Base-by-base conservation (phyloP, 2,888 invertebrate genomes). In the Apamea sordens region DNA sequence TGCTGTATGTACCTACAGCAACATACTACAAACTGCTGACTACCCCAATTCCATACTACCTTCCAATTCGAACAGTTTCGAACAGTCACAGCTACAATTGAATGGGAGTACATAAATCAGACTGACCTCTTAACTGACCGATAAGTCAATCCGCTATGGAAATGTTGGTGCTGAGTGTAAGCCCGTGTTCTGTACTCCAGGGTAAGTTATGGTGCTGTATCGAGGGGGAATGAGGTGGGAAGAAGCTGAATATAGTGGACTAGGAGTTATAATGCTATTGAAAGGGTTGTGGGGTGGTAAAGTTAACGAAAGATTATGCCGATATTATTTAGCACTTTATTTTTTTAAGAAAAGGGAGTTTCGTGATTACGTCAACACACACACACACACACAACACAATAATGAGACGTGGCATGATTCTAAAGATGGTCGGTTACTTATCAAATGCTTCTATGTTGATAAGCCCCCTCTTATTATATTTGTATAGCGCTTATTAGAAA, bases 111-210 rank as follows among this genome's bases (percentile, higher is more conserved):
- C 59, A 92, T 93, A 93, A 93, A 93, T 93, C 93, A 91, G 68
- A 21, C 74, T 86, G 88, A 89, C 90, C 91, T 91, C 88, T 91
- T 89, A 88, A 86, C 88, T 85, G 80, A 86, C 81, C 90, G 90
- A 91, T 93, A 93, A 93, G 89, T 93, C 93, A 93, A 90, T 88
- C 84, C 85, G 56, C 84, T 88, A 87, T 88, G 91, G 91, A 90
- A 91, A 92, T 90, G 77, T 83, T 80, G 71, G 82, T 71, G 82
- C 83, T 88, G 90, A 92, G 92, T 92, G 92, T 89, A 86, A 89
- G 90, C 78, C 80, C 86, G 76, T 92, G 92, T 92, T 82, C 84
- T 73, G 76, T 36, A 64, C 77, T 61, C 63, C 44, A 50, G 64
- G 18, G 64, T 86, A 50, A 86, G 59, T 85, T 82, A 86, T 79